A percentile compares a stretch with the other conserved stretches of the same genome.
phyloP scores from a whole-genome alignment of 2,113 vertebrate species.

The Lipotes vexillifer region DNA sequence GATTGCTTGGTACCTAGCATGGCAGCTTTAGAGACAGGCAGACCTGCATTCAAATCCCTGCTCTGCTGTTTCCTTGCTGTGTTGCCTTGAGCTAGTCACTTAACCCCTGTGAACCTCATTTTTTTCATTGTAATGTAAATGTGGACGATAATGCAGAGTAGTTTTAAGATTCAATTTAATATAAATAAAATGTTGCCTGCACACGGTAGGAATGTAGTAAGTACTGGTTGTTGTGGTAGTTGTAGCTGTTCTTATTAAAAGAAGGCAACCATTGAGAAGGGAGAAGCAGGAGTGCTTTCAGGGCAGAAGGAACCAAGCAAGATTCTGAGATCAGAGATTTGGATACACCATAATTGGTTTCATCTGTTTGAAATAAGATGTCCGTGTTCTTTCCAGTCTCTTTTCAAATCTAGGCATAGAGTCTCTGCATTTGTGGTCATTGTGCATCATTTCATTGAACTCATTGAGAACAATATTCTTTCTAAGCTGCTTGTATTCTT shows the following conservation, averaged over 20 bases:
- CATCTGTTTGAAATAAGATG: neutral
- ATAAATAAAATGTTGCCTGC: neutral
- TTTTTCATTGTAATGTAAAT: neutral
- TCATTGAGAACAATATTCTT: neutral
- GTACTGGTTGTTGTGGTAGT: neutral
- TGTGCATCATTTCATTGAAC: neutral
- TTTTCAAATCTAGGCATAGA: neutral
- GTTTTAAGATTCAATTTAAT: neutral
- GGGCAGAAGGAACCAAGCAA: neutral
- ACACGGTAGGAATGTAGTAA: neutral
- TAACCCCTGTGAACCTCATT: neutral
- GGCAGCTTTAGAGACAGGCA: neutral
- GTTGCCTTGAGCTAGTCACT: neutral
- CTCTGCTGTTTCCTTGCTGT: neutral
- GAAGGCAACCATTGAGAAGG: neutral
- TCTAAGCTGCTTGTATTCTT: neutral
- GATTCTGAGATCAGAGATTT: neutral
- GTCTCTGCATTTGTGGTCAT: neutral
- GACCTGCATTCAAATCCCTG: neutral
- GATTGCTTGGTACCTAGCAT: neutral
- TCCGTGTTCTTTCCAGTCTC: neutral
- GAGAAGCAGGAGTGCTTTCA: neutral
- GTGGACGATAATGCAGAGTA: neutral
- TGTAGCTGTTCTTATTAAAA: neutral
- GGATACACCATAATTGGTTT: neutral